These are phyloP conservation scores for Hystrix brachyura DNA, from an alignment of 2,113 vertebrate species.

Conservation along the genomic window DNA sequence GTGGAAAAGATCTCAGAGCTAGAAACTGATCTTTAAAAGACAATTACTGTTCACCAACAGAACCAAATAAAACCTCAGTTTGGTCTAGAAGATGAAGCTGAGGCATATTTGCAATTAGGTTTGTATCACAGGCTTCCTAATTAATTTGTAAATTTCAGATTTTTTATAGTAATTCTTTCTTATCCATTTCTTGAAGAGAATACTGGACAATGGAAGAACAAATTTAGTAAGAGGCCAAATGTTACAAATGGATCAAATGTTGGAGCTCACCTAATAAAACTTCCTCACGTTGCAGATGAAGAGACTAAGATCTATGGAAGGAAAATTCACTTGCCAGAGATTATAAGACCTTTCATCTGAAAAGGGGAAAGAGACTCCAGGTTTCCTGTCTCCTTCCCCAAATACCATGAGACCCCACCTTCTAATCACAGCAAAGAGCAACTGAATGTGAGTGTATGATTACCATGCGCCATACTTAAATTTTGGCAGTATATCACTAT, in stretches of 20 bases:
- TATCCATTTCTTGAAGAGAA: conserved; percentile 17
- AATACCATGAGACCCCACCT: neutral
- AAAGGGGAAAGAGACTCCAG: neutral
- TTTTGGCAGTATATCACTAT: conserved; percentile 70
- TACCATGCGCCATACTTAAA: conserved; percentile 72
- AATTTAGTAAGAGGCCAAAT: conserved; percentile 19
- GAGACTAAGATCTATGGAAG: neutral
- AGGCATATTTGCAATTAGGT: neutral
- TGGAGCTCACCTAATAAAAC: neutral
- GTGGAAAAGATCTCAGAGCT: conserved; percentile 56
- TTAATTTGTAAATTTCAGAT: conserved; percentile 51
- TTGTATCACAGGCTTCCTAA: conserved; percentile 59
- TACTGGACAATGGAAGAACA: neutral
- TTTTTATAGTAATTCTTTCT: conserved; percentile 44
- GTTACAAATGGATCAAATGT: neutral
- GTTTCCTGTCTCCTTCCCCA: neutral
- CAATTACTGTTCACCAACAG: conserved; percentile 29
- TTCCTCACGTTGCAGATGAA: neutral
- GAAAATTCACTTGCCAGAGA: neutral
- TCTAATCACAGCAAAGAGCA: conserved; percentile 67
- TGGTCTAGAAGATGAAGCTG: neutral
- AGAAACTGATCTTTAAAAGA: conserved; percentile 63
- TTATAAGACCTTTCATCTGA: neutral
- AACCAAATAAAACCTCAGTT: conserved; percentile 44
- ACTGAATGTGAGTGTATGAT: conserved; percentile 26